These are phyloP conservation scores for Ephialtes manifestator DNA, from an alignment of 2,888 invertebrate species.

Conservation along the genomic window DNA sequence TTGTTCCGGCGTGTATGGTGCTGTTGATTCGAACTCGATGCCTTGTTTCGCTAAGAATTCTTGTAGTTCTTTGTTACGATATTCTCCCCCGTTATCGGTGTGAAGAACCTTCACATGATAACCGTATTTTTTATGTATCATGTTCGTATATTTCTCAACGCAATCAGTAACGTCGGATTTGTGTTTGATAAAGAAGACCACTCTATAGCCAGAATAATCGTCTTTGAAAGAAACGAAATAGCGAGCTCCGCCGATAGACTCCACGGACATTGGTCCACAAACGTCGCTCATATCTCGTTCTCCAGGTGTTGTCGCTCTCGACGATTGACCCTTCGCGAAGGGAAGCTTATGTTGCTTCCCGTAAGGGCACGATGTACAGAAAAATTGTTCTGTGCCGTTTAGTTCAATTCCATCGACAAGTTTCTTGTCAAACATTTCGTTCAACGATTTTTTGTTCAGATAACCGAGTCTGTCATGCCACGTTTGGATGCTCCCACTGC, in stretches of 20 bases:
- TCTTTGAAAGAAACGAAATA: conserved; percentile 39
- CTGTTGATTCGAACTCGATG: conserved; percentile 36
- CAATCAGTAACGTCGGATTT: not conserved
- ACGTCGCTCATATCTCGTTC: no score
- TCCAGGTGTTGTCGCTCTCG: no score
- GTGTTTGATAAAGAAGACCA: conserved; percentile 19
- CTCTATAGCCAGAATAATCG: conserved; percentile 1
- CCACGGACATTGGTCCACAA: conserved; percentile 38
- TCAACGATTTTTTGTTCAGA: conserved; percentile 16
- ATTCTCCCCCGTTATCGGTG: conserved; percentile 35
- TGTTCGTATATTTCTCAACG: not conserved
- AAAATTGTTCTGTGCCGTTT: conserved; percentile 54
- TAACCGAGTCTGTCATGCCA: conserved; percentile 60
- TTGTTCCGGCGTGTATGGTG: conserved; percentile 44
- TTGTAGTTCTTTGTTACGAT: conserved; percentile 26
- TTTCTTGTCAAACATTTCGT: conserved; percentile 34
- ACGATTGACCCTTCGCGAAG: conserved; percentile 44
- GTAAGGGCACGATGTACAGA: conserved; percentile 70
- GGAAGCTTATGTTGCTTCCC: conserved; percentile 65
- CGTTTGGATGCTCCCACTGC: conserved; percentile 29
- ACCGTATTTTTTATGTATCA: conserved; percentile 14
- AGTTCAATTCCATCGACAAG: conserved; percentile 26
- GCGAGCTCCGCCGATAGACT: conserved; percentile 33
- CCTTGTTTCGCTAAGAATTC: conserved; percentile 18
- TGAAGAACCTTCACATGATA: conserved; percentile 11